Base-by-base conservation (phyloP, 1,140 invertebrate species). In the Luehdorfia chinensis region DNA sequence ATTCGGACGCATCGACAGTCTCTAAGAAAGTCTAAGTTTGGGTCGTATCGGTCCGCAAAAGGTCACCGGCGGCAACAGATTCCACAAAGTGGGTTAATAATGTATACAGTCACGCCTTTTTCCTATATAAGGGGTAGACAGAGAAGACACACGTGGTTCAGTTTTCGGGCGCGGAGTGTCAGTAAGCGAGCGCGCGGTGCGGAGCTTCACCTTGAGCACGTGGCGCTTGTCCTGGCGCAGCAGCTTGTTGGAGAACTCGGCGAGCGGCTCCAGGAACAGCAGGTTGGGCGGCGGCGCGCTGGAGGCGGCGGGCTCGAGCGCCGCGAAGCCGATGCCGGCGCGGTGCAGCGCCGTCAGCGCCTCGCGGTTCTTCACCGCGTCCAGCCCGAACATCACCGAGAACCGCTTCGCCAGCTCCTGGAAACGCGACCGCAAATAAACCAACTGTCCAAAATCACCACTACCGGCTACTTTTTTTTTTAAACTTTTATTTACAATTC, bases 361-460 rank as follows among this genome's bases (percentile, higher is more conserved):
- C 80, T 99, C 97, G 28, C 98, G 91, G 89, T 99, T 99, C 88
- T 98, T 98, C 5, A 99, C 91, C 11, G 96, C 96, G 89, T 99
- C 98, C 43, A 99, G 89, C 11, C 98, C 98, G 90, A 99, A 99
- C 2, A 97, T 98, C 11, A 98, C 87, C 0, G 97, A 95, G 90
- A 99, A 99, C 59, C 97, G 89, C 84, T 98, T 97, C 1, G 97
- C 97, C 59, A 99, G 89, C 90, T 99, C 98, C 87, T 88, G 66
- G n/a, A 3, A 12, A 12, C 8, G 1, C 0, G 3, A 19, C n/a
- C 2, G 4, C n/a, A 14, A 8, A 41, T 23, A 9, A 9, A 1
- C 4, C 12, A 9, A n/a, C 6, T 11, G 8, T 23, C 11, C 7
- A 23, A 4, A 19, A 47, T n/a, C 7, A 47, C 30, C 12, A 34